Conservation (phyloP, 2,113 vertebrate species). For the Vidua macroura region DNA sequence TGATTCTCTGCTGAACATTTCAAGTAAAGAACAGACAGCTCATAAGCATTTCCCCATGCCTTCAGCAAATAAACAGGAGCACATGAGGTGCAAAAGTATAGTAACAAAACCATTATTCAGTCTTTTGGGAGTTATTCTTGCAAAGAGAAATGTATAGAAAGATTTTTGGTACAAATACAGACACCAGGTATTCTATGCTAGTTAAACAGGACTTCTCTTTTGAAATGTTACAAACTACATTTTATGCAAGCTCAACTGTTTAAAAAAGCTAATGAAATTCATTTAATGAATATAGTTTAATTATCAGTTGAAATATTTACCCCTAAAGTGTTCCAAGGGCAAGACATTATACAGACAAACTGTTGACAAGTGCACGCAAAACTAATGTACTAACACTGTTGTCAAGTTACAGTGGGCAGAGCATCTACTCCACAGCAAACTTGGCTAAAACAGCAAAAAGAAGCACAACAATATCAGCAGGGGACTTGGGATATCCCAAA, state of each 20-base stretch:
- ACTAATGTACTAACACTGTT: background rate
- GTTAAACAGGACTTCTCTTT: background rate
- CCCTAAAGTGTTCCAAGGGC: background rate
- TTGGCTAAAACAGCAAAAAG: slow-evolving; percentile 48
- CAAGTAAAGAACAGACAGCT: background rate
- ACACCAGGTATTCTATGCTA: background rate
- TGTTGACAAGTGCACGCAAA: background rate
- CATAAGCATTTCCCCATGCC: background rate
- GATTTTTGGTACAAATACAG: background rate
- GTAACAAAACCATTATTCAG: slow-evolving; percentile 64
- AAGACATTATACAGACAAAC: background rate
- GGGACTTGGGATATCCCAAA: slow-evolving; percentile 45
- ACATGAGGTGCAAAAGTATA: background rate
- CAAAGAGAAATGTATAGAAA: background rate
- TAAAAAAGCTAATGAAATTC: background rate
- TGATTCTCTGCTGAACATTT: slow-evolving; percentile 39
- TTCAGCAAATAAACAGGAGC: slow-evolving; percentile 1
- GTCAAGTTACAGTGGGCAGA: slow-evolving; percentile 12
- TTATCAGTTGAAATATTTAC: background rate
- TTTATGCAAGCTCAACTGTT: background rate
- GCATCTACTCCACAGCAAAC: slow-evolving; percentile 15
- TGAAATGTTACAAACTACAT: background rate
- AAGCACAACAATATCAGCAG: slow-evolving; percentile 44
- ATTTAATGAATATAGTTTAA: background rate
- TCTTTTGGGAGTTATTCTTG: slow-evolving; percentile 25